Base-by-base conservation (phyloP, 2,797 vertebrate species). In the Spinus pinus region DNA sequence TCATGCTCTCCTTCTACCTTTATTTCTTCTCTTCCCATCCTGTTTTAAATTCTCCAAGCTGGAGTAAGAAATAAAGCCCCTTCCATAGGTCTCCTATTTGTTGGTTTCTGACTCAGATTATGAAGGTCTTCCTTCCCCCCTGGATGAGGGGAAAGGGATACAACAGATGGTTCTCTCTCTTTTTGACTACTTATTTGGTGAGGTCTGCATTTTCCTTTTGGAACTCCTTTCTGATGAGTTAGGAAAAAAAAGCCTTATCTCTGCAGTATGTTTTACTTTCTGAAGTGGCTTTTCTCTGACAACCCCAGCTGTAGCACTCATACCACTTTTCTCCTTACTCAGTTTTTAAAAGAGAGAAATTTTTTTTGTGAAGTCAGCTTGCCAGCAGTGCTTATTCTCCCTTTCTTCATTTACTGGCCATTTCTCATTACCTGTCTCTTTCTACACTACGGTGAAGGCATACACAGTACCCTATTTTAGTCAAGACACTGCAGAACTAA, bases 261-360 rank as follows among this genome's bases (percentile, higher is more conserved):
- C 91, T 95, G 95, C 90, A 96, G 66, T 93, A 92, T 84, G 28
- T 86, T 90, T 94, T 86, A 74, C 64, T 66, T 93, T 88, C 75
- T 97, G 93, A 97, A 93, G 94, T 86, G 79, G 69, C 47, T 92
- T 96, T 96, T 90, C 83, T 95, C 41, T 94, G 84, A 94, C 91
- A 97, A 16, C 46, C 23, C 81, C 94, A 95, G 92, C 95, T 97
- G 94, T 91, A 88, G 31, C 62, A 78, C 58, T 96, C 1, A 0
- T 88, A 65, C 65, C n/a, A 80, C 27, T 85, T 81, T 95, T 77
- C 35, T 94, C 66, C 74, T 83, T 83, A 67, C 44, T 95, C 75
- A 69, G 58, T 87, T 94, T 94, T 90, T 47, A 69, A 65, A 91
- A 70, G 33, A 84, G 25, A 28, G 11, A 28, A 7, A 31, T 73